Conservation (phyloP, 2,797 vertebrate species). For the Oryzias sinensis region DNA sequence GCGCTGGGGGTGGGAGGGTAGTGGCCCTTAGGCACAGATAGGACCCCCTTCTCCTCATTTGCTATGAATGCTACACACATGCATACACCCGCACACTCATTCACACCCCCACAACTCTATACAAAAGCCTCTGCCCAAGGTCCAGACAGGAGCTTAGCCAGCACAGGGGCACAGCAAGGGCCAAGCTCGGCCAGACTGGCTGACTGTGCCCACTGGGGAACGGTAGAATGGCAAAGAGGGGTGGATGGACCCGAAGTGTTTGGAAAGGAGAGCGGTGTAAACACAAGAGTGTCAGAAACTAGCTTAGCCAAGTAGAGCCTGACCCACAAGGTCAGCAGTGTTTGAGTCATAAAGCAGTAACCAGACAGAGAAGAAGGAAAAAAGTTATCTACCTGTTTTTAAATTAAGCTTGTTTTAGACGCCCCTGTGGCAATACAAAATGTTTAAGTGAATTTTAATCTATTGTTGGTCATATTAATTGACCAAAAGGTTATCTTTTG, state of each 20-base stretch:
- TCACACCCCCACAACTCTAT: conserved; percentile 53
- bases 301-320: conserved; percentile 16
- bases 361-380: conserved; percentile 25
- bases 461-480: too few species aligned
- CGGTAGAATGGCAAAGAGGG: conserved; percentile 67
- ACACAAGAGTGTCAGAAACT: conserved; percentile 23
- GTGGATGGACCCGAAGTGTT: conserved; percentile 57
- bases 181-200: conserved; percentile 71
- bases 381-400: conserved; percentile 40
- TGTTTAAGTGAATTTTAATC: too few species aligned
- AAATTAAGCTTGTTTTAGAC: conserved; percentile 33
- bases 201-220: conserved; percentile 74
- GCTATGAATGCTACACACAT: conserved; percentile 60
- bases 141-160: conserved; percentile 71
- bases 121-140: conserved; percentile 69
- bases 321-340: conserved; percentile 28
- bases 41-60: conserved; percentile 64
- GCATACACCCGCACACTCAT: conserved; percentile 54
- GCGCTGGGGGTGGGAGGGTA: conserved; percentile 48
- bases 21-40: conserved; percentile 70
- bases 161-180: conserved; percentile 67
- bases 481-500: conserved; percentile 15
- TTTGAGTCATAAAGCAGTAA: conserved; percentile 32
- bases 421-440: too few species aligned
- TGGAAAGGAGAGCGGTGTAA: conserved; percentile 37